Evolutionary conservation across 2,888 invertebrate genomes (phyloP), one percentile per base, ranked within the genome.

Genomic region (Seira sanloemensis): DNA sequence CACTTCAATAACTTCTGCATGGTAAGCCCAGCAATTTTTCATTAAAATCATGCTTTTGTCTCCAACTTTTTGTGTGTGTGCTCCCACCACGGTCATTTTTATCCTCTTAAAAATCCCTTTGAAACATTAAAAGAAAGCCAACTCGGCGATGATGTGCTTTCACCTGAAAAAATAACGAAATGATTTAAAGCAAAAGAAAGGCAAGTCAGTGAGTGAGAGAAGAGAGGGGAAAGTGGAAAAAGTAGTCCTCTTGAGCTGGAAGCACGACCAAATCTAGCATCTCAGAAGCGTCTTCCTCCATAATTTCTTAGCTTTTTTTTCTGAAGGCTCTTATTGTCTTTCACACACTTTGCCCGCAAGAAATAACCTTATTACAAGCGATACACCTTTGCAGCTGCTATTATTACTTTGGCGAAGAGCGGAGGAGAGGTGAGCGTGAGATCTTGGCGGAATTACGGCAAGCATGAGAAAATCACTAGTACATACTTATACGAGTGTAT

Each of bases 1-100:
- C 67, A 37, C 73, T 65, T 84, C 62, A 75, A 26, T 78, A 50
- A 84, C 84, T 68, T 84, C 84, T 84, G 84, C 84, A 84, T 84
- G 84, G 84, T 84, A 84, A 84, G 84, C 68, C 23, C 25, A 69
- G 16, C 24, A 58, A 68, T 78, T 74, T 54, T 23, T 37, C 16
- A 27, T 50, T n/a, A n/a, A n/a, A n/a, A n/a, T n/a, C n/a, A 50
- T 50, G 50, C 50, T 50, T 50, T 50, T 50, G 5, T 50, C 50
- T 2, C n/a, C n/a, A n/a, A n/a, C 50, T 50, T 50, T 50, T 18
- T 50, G 1, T 50, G n/a, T n/a, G n/a, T n/a, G n/a, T n/a, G n/a
- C n/a, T n/a, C n/a, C n/a, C n/a, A n/a, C n/a, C n/a, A n/a, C n/a
- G n/a, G n/a, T n/a, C n/a, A n/a, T n/a, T n/a, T n/a, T n/a, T n/a